Evolutionary conservation across 2,888 invertebrate genomes (phyloP), one percentile per base, ranked within the genome.

Genomic region (Oxystoma pomonae): DNA sequence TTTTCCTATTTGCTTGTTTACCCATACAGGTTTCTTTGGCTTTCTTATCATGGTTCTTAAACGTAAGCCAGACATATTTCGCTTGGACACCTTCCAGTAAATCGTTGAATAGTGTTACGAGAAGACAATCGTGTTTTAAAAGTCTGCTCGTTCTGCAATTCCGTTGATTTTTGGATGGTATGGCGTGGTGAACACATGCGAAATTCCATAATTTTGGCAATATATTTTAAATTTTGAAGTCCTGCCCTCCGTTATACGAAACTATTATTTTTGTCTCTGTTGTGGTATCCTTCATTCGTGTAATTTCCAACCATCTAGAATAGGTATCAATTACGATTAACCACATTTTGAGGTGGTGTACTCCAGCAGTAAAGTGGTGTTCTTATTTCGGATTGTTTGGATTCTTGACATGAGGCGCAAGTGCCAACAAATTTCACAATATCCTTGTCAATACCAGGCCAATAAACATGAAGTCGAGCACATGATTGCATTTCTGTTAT

Each of bases 341-440:
- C 69, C 67, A 69, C 70, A 78, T 68, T 75, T 75, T 57, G 69
- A 73, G 68, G 56, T 67, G 67, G 62, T 51, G 64, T 59, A 17
- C 55, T 53, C 63, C 68, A 70, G 1, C 64, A 64, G 62, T 60
- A 68, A 16, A 68, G 52, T 20, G 66, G 68, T 50, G 59, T 20
- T 16, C 51, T 64, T 16, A 16, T 16, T n/a, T 50, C 22, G 55
- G 58, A 55, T 65, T 67, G 62, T 60, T 59, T 60, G 1, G 60
- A 63, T 56, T 61, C n/a, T 56, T 70, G 68, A 55, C 67, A 71
- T 16, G 64, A 20, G 55, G 17, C 16, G n/a, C n/a, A n/a, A n/a
- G n/a, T n/a, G n/a, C n/a, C n/a, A n/a, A n/a, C n/a, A n/a, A n/a
- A n/a, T n/a, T n/a, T n/a, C n/a, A 55, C 59, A 16, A 69, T 67